Evolutionary conservation across 2,888 invertebrate genomes (phyloP), one percentile per base, ranked within the genome.

Genomic region (Schizotus pectinicornis): DNA sequence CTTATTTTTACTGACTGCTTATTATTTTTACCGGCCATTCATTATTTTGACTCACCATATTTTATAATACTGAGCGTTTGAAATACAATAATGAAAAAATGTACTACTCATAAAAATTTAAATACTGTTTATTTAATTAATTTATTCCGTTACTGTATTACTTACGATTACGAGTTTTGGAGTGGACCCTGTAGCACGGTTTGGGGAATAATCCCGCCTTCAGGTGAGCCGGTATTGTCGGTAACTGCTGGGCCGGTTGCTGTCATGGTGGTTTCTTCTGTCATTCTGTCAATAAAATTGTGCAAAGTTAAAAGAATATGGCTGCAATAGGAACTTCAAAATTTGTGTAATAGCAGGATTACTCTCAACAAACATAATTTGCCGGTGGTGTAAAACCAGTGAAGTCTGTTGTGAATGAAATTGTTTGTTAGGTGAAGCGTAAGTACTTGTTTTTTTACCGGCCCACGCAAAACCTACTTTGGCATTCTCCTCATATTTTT

Each of bases 391-490:
- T 50, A 57, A 22, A 22, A 43, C 48, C 38, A 59, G 48, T 22
- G 51, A 51, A 54, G 61, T 63, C 55, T 12, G 41, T 61, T 54
- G 59, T 63, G 62, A 48, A 67, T 67, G 67, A 53, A 59, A 64
- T 60, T 64, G 38, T 51, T 56, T 33, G 54, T 57, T 41, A 59
- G 55, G 38, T 67, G 50, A 67, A 43, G 48, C 39, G 67, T 67
- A 51, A 62, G 65, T 59, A 47, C n/a, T 34, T 41, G 7, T n/a
- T 22, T 22, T 22, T 5, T 22, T 22, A 7, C 42, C 47, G 11
- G 38, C 39, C 54, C 39, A 38, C 45, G 39, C 48, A 42, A 43
- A 48, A 30, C 53, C 54, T 13, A 38, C 61, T 59, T 61, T 31
- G 52, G 39, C 45, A 14, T 9, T 54, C 11, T 47, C 3, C 5